Evolutionary conservation across 2,113 vertebrate species (phyloP).

Genomic region (Tetraodon nigroviridis): DNA sequence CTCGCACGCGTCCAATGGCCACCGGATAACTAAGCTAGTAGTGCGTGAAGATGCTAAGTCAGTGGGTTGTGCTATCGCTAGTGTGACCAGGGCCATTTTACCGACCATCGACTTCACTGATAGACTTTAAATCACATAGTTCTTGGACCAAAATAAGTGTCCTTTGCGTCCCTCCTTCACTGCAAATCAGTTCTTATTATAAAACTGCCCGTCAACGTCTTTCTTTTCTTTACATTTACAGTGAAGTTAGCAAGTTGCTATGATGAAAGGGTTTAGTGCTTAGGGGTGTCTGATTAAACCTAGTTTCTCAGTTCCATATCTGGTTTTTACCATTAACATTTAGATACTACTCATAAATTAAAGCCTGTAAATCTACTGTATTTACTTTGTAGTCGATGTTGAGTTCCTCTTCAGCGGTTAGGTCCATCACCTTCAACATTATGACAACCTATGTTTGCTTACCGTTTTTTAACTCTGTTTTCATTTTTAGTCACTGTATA

Average conservation of each 20-base stretch:
- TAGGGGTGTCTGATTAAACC: not conserved
- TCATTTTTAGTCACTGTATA: too few species aligned
- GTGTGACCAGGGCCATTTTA: slow-evolving; percentile 53
- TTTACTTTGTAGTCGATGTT: too few species aligned
- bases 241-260: slow-evolving; percentile 26
- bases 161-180: not conserved
- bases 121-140: not conserved
- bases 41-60: slow-evolving; percentile 43
- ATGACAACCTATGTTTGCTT: too few species aligned
- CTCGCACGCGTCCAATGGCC: slow-evolving; percentile 48
- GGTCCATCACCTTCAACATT: too few species aligned
- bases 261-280: not conserved
- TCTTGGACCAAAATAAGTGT: not conserved
- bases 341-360: too few species aligned
- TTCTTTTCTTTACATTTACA: not conserved
- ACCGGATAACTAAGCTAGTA: slow-evolving; percentile 33
- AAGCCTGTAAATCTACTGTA: too few species aligned
- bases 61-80: slow-evolving; percentile 45
- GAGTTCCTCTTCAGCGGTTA: too few species aligned
- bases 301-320: too few species aligned
- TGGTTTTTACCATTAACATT: too few species aligned
- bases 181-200: not conserved
- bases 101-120: not conserved
- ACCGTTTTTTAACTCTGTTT: too few species aligned
- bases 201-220: not conserved